Evolutionary conservation across 2,888 invertebrate genomes (phyloP).

Genomic region (Chesias legatella): DNA sequence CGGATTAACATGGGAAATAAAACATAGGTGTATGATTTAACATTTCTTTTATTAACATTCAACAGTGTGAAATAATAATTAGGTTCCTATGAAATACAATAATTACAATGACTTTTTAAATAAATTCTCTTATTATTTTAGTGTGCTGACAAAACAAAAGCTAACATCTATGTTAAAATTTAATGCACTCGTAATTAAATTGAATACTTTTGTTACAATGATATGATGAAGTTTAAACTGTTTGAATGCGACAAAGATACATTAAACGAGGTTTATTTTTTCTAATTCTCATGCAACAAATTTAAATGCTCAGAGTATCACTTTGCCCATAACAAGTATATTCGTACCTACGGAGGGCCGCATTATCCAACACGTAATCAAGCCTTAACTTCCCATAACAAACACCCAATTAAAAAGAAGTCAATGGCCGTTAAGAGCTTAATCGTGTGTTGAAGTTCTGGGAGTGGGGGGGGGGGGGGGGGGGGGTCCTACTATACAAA

Average conservation of each 20-base stretch:
- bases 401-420: too few species aligned
- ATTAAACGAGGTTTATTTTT: constrained; percentile 2
- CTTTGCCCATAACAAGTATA: constrained; percentile 1
- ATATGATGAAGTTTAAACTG: constrained; percentile 12
- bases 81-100: constrained; percentile 38
- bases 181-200: constrained; percentile 8
- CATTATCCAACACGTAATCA: too few species aligned
- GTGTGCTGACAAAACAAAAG: constrained; percentile 21
- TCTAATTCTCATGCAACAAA: constrained; percentile 16
- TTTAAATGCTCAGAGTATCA: constrained; percentile 15
- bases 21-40: constrained; percentile 31
- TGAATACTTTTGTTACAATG: constrained; percentile 13
- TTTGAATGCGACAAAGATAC: constrained; percentile 10
- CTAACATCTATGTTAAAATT: constrained; percentile 18
- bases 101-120: constrained; percentile 28
- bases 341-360: too few species aligned
- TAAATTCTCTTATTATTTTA: constrained; percentile 33
- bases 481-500: constrained; percentile 5
- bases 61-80: constrained; percentile 37
- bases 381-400: too few species aligned
- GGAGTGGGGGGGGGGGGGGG: too few species aligned
- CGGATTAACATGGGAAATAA: too few species aligned
- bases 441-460: too few species aligned
- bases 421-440: too few species aligned
- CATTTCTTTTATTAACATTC: constrained; percentile 37